Conservation (phyloP, 2,888 invertebrate species). For the Heteromurus nitidus region DNA sequence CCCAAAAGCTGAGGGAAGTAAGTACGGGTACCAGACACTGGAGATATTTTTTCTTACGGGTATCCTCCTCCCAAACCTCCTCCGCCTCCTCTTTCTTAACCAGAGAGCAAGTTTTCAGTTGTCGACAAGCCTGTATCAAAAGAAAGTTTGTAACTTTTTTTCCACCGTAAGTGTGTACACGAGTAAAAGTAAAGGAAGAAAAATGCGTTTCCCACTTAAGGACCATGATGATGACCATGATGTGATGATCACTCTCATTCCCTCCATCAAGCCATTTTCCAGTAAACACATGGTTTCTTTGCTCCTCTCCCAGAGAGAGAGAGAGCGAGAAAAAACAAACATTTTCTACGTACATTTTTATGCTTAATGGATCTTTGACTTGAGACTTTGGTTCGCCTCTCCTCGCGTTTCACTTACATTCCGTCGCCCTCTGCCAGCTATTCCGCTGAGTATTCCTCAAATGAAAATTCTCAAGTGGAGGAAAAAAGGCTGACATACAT, state of each 20-base stretch:
- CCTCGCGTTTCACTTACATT: too few species aligned
- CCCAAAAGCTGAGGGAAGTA: too few species aligned
- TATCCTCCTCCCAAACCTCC: background rate
- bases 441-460: too few species aligned
- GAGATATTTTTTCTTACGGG: background rate
- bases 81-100: background rate
- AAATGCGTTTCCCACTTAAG: slow-evolving; percentile 30
- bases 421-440: too few species aligned
- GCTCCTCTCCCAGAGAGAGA: background rate
- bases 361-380: slow-evolving; percentile 54
- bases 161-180: too few species aligned
- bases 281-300: background rate
- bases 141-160: slow-evolving; percentile 13
- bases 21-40: too few species aligned
- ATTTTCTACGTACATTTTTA: too few species aligned
- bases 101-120: too few species aligned
- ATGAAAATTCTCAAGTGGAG: slow-evolving; percentile 20
- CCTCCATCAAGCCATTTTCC: background rate
- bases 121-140: slow-evolving; percentile 7
- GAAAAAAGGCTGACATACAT: slow-evolving; percentile 29
- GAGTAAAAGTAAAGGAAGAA: slow-evolving; percentile 11
- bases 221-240: background rate
- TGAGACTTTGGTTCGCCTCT: too few species aligned
- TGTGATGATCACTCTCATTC: background rate
- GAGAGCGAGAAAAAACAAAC: too few species aligned